These are phyloP conservation scores for Melozone crissalis DNA, from an alignment of 2,113 vertebrate species.

Conservation along the genomic window DNA sequence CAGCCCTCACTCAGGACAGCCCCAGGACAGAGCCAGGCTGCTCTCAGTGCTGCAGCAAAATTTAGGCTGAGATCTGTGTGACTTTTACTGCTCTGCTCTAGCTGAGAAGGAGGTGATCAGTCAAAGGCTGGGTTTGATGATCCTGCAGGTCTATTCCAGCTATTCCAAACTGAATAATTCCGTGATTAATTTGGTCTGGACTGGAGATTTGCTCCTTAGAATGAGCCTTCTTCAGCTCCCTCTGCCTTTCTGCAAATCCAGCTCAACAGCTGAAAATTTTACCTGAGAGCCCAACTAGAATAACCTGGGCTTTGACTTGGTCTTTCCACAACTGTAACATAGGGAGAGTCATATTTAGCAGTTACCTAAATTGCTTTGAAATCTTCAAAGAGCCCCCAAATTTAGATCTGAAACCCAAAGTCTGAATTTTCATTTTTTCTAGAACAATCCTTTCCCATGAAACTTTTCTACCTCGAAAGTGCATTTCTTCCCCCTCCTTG, in stretches of 20 bases:
- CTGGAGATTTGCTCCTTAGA: not conserved
- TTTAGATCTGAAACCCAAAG: not conserved
- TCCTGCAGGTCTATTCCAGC: not conserved
- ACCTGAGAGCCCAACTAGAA: rapidly evolving
- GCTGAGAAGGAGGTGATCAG: not conserved
- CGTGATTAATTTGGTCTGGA: not conserved
- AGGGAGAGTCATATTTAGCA: not conserved
- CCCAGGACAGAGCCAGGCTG: not conserved
- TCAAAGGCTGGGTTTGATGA: not conserved
- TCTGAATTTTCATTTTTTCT: not conserved
- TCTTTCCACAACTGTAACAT: not conserved
- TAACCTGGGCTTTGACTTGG: not conserved
- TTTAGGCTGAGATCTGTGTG: not conserved
- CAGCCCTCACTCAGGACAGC: not conserved
- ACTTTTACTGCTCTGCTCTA: rapidly evolving
- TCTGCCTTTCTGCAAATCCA: not conserved
- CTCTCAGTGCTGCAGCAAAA: not conserved
- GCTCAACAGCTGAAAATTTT: not conserved
- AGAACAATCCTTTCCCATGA: not conserved
- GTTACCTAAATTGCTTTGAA: not conserved
- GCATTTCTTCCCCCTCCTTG: rapidly evolving
- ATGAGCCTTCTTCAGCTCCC: rapidly evolving
- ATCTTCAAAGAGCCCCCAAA: not conserved
- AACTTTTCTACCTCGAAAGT: not conserved
- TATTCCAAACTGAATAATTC: not conserved